Evolutionary conservation across 2,797 vertebrate genomes (phyloP).

Genomic region (Atherinosoma microstoma): DNA sequence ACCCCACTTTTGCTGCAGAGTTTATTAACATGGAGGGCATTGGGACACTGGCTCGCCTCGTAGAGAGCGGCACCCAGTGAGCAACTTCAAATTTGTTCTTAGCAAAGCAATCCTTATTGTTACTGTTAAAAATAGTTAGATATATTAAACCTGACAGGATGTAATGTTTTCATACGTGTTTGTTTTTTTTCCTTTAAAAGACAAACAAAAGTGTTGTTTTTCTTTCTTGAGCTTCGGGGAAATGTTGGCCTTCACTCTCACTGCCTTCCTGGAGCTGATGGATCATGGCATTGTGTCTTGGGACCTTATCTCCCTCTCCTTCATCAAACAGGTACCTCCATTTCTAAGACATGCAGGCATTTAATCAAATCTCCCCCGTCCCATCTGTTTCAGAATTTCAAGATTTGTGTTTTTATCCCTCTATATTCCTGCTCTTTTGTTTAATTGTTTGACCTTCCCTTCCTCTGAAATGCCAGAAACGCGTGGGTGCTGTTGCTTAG

Average conservation of each 20-base stretch:
- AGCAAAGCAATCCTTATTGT: neutral
- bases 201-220: constrained; percentile 18
- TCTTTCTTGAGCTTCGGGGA: constrained; percentile 90
- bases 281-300: constrained; percentile 98
- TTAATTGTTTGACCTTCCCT: constrained; percentile 58
- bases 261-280: constrained; percentile 98
- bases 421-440: constrained; percentile 40
- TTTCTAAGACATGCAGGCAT: constrained; percentile 3
- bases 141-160: neutral
- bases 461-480: constrained; percentile 45
- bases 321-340: constrained; percentile 95
- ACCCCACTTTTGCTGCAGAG: constrained; percentile 94
- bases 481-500: constrained; percentile 75
- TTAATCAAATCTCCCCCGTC: constrained; percentile 11
- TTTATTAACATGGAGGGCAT: constrained; percentile 99
- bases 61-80: constrained; percentile 94
- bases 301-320: constrained; percentile 96
- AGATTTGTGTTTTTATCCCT: constrained; percentile 16
- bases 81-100: constrained; percentile 31
- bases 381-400: constrained; percentile 9
- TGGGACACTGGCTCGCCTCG: constrained; percentile 90
- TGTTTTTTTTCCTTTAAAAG: neutral
- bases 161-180: neutral
- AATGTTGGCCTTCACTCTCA: constrained; percentile 98
- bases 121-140: neutral